Evolutionary conservation across 2,113 vertebrate species (phyloP), one percentile per base, ranked within the genome.

Genomic region (Equus przewalskii): DNA sequence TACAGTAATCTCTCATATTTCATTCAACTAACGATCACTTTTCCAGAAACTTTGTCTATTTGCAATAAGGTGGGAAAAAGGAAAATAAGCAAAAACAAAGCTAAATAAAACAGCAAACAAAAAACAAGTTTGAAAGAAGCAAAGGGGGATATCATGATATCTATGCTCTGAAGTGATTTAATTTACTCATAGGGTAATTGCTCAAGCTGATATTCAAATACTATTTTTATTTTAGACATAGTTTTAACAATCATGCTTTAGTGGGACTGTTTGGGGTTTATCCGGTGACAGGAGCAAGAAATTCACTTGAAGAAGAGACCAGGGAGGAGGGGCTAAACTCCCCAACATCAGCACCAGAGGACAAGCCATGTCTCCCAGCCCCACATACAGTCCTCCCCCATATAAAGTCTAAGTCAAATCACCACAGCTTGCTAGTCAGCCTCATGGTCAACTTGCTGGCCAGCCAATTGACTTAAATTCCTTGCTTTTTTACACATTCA

Each of bases 81-180:
- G 4, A 69, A 92, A 86, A 76, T 90, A 11, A 70, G 19, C 28
- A 89, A 81, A 93, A 89, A 28, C 21, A 87, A 96, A 60, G n/a
- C 70, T 89, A 93, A 96, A 16, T 93, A 72, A 89, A 86, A 93
- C 54, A 86, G 79, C 16, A 89, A 89, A 54, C 18, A 96, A 84
- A 89, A 91, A 85, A 6, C 3, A 79, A 87, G 15, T 83, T 92
- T 79, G 19, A 56, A 88, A 85, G n/a, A 94, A 93, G 26, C 19
- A 75, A 88, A 96, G 70, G 13, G 91, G 19, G 15, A 33, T 76
- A 14, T 83, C 28, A 67, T 30, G 16, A 81, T 65, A 21, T 87
- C 36, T 84, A 62, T 64, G 41, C 33, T 82, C 19, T 80, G 75
- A 90, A 62, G 5, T 87, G 69, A 81, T 56, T 91, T 91, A n/a